These are phyloP conservation scores for Drosophila guanche DNA, from an alignment of 1,140 invertebrate species.

Conservation along the genomic window DNA sequence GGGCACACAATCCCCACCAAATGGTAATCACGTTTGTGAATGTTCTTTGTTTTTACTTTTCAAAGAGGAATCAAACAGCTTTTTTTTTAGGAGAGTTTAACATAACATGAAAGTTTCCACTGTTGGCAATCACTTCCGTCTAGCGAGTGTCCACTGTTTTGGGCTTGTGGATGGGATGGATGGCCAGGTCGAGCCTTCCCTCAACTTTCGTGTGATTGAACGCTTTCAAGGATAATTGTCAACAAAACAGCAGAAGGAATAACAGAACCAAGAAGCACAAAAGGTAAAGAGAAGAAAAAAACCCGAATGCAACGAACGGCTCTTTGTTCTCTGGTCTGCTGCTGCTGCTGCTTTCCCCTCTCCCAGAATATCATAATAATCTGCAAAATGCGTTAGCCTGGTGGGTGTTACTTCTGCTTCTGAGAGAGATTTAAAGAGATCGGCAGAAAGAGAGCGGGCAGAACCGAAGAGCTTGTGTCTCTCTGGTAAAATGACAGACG, in stretches of 20 bases:
- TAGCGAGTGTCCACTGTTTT: too few relatives aligned
- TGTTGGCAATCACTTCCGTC: too few relatives aligned
- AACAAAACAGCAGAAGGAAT: slow-evolving; percentile 20
- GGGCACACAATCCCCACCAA: slow-evolving; percentile 17
- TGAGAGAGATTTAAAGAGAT: not conserved
- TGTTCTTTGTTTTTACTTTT: too few relatives aligned
- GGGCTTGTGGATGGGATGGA: not conserved
- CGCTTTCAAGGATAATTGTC: slow-evolving; percentile 69
- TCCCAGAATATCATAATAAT: slow-evolving; percentile 32
- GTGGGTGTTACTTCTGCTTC: slow-evolving; percentile 14
- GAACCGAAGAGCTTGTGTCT: slow-evolving; percentile 34
- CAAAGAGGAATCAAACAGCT: too few relatives aligned
- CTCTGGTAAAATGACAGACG: slow-evolving; percentile 49
- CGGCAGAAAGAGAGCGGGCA: slow-evolving; percentile 5
- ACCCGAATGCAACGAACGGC: slow-evolving; percentile 15
- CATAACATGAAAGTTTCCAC: too few relatives aligned
- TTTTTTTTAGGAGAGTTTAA: too few relatives aligned
- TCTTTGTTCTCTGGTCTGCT: slow-evolving; percentile 32
- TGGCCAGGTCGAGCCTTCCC: slow-evolving; percentile 60
- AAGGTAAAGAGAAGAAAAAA: slow-evolving; percentile 15
- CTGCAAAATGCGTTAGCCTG: slow-evolving; percentile 35
- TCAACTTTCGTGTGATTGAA: slow-evolving; percentile 59
- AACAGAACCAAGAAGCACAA: slow-evolving; percentile 12
- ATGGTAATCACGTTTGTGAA: too few relatives aligned
- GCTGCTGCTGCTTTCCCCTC: not conserved